These are phyloP conservation scores for Hydractinia symbiolongicarpus DNA, from an alignment of 30 jellyfish, hydroid and myxozoan species.

Conservation along the genomic window DNA sequence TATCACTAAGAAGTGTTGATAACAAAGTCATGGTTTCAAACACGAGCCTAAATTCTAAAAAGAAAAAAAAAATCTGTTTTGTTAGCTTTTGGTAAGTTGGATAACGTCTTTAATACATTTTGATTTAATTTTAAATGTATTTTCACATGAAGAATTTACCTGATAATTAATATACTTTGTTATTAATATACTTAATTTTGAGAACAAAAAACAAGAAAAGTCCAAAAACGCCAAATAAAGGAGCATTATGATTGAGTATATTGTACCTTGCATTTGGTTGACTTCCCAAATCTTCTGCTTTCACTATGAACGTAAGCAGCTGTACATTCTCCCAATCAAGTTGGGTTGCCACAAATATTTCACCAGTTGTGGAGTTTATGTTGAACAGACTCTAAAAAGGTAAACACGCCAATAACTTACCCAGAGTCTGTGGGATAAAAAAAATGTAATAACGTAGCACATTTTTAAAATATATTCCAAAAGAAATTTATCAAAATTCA, in stretches of 20 bases:
- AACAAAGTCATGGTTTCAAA: background rate
- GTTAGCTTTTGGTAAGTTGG: background rate
- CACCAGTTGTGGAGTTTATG: constrained; percentile 33
- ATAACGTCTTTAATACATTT: background rate
- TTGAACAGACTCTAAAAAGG: constrained; percentile 30
- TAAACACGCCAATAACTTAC: background rate
- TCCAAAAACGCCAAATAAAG: background rate
- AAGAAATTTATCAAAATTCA: too few relatives aligned
- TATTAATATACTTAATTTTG: too few relatives aligned
- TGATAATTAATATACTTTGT: too few relatives aligned
- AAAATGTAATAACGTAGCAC: background rate
- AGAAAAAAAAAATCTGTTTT: too few relatives aligned
- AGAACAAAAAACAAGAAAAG: too few relatives aligned
- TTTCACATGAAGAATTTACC: background rate
- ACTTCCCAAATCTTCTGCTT: constrained; percentile 52
- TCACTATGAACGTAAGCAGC: constrained; percentile 27
- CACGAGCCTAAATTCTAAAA: too few relatives aligned
- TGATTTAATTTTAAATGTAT: background rate
- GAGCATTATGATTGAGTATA: background rate
- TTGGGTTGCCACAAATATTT: constrained; percentile 9
- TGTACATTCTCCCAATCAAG: constrained; percentile 60
- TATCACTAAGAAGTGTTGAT: background rate
- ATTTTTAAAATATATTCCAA: too few relatives aligned
- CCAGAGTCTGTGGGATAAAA: background rate
- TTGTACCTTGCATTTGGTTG: constrained; percentile 29